Evolutionary conservation across 2,888 invertebrate species (phyloP), one percentile per base, ranked within the genome.

Genomic region (Aleiodes leptofemur): DNA sequence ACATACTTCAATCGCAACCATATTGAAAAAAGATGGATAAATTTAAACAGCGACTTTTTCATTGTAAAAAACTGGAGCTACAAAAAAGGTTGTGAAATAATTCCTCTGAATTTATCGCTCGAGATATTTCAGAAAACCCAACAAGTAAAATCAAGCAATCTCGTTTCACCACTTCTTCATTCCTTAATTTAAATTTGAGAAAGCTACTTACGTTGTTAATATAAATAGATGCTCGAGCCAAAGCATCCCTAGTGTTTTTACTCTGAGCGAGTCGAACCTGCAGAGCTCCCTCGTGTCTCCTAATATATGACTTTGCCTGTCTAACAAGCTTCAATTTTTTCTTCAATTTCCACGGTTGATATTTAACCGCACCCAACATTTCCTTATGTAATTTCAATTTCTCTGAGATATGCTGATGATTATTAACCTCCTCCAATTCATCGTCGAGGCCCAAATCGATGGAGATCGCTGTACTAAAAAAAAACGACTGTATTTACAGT

Each of bases 371-470:
- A 79, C 95, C 94, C 78, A 98, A 91, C 0, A 98, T 96, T 89
- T 98, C 97, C 88, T 97, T 97, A 89, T 98, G 97, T 48, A 97
- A 90, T 80, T 95, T 94, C 77, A 98, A 94, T 85, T 96, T 97
- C 89, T 97, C 97, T 86, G 95, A 95, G 80, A 97, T 96, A 90
- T 96, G 96, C 86, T 97, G 96, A 86, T 97, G 95, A 0, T 94
- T 94, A 69, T 94, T 94, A 80, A 91, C 91, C 77, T 91, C 91
- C 89, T 96, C 96, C 85, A 95, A 94, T 85, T 96, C 96, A 84
- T 96, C 95, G 0, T 80, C 94, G 93, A 82, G 91, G 91, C 78
- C 94, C 34, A 34, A 34, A 77, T 96, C 96, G 88, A 95, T 91
- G 1, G 94, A 94, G 84, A 95, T 94, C 13, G 94, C 95, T 14